Evolutionary conservation across 2,888 invertebrate species (phyloP).

Genomic region (Anoplius nigerrimus): DNA sequence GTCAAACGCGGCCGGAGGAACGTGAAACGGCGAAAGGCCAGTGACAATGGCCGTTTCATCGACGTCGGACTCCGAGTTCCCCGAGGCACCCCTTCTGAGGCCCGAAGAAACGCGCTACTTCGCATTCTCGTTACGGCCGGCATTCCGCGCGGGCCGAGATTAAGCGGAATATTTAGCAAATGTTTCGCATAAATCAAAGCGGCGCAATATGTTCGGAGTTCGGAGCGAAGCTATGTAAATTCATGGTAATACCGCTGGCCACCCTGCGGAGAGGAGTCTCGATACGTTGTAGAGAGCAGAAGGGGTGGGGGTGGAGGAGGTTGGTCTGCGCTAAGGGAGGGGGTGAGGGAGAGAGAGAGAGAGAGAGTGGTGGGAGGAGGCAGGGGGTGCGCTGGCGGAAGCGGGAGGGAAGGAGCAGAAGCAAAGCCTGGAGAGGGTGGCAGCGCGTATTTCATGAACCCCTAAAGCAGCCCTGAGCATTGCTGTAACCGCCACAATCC

Average conservation of each 20-base stretch:
- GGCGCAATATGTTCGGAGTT: slow-evolving; percentile 70
- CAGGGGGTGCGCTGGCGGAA: slow-evolving; percentile 30
- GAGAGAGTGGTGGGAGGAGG: slow-evolving; percentile 25
- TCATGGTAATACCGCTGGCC: slow-evolving; percentile 71
- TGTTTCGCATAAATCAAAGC: slow-evolving; percentile 74
- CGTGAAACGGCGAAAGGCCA: too few relatives aligned
- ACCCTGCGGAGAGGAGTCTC: slow-evolving; percentile 64
- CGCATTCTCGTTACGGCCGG: slow-evolving; percentile 7
- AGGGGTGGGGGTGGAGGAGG: slow-evolving; percentile 22
- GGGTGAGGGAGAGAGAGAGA: slow-evolving; percentile 27
- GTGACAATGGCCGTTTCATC: too few relatives aligned
- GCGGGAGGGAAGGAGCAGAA: slow-evolving; percentile 39
- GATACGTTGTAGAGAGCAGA: slow-evolving; percentile 42
- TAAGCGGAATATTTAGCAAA: slow-evolving; percentile 72
- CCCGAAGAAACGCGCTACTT: not conserved
- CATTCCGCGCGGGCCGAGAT: slow-evolving; percentile 51
- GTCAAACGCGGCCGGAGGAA: too few relatives aligned
- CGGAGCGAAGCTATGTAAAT: slow-evolving; percentile 71
- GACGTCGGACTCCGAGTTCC: too few relatives aligned
- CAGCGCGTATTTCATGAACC: slow-evolving; percentile 70
- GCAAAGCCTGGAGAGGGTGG: slow-evolving; percentile 42
- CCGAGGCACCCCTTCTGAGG: too few relatives aligned
- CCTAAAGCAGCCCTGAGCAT: slow-evolving; percentile 64
- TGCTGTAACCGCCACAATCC: slow-evolving; percentile 68
- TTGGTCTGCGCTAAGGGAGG: slow-evolving; percentile 7